Conservation (phyloP, 2,113 vertebrate genomes). For the Haplochromis vanheusdeni region DNA sequence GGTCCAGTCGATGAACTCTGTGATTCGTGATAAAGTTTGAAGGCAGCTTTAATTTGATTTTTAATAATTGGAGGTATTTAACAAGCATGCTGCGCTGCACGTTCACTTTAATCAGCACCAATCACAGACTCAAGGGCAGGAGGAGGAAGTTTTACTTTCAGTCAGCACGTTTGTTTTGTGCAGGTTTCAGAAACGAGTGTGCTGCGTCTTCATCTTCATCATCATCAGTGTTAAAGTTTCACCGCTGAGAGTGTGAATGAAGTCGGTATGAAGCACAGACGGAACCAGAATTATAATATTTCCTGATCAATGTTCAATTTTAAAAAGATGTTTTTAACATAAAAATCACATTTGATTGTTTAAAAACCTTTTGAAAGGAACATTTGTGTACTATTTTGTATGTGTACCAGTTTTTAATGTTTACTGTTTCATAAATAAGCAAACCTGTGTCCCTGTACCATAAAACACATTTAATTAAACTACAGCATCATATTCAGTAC, state of each 20-base stretch:
- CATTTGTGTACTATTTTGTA: not conserved
- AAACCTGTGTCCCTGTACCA: not conserved
- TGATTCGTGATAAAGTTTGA: not conserved
- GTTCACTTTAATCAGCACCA: not conserved
- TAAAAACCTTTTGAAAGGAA: not conserved
- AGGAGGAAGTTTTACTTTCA: not conserved
- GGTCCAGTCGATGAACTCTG: not conserved
- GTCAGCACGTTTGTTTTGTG: not conserved
- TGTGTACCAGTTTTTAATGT: not conserved
- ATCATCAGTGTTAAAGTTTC: not conserved
- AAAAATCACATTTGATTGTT: not conserved
- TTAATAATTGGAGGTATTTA: not conserved
- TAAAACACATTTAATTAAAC: not conserved
- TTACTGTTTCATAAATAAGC: not conserved
- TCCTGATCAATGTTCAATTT: not conserved
- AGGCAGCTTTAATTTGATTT: not conserved
- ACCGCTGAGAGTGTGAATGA: not conserved
- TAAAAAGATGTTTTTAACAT: not conserved
- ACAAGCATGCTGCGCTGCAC: not conserved
- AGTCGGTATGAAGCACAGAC: not conserved
- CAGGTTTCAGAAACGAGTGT: not conserved
- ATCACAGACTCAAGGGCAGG: not conserved
- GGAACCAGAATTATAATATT: not conserved
- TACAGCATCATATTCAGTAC: not conserved
- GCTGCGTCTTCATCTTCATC: not conserved